phyloP scores from a whole-genome alignment of 2,888 invertebrate species.

The Nysson spinosus region DNA sequence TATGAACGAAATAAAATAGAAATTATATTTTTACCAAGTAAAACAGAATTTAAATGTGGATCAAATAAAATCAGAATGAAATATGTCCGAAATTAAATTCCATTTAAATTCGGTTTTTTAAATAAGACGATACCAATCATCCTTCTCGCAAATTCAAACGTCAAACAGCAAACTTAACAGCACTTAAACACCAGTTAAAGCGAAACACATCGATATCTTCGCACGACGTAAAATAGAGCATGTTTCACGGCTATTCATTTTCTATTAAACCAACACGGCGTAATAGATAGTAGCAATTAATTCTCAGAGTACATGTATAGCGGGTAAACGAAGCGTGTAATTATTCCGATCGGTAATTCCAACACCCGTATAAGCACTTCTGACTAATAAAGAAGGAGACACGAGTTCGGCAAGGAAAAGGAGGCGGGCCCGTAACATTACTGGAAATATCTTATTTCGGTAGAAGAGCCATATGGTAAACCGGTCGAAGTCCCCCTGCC shows the following conservation, averaged over 20 bases:
- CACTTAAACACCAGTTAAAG: too few species aligned
- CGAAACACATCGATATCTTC: neutral
- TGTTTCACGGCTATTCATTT: neutral
- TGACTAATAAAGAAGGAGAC: constrained; percentile 26
- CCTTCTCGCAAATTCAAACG: too few species aligned
- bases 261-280: constrained; percentile 13
- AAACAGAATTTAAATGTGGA: too few species aligned
- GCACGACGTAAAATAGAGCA: too few species aligned
- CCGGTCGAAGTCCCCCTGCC: constrained; percentile 47
- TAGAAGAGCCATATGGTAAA: constrained; percentile 50
- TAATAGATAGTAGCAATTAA: constrained; percentile 34
- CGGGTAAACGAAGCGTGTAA: constrained; percentile 46
- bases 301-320: constrained; percentile 34
- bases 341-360: constrained; percentile 45
- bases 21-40: too few species aligned
- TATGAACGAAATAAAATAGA: too few species aligned
- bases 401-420: neutral
- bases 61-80: too few species aligned
- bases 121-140: too few species aligned
- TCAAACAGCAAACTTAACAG: too few species aligned
- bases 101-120: too few species aligned
- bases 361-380: constrained; percentile 14
- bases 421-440: neutral
- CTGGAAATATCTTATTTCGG: constrained; percentile 37
- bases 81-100: too few species aligned